Evolutionary conservation across 1,140 invertebrate genomes (phyloP).

Genomic region (Coelopa frigida): DNA sequence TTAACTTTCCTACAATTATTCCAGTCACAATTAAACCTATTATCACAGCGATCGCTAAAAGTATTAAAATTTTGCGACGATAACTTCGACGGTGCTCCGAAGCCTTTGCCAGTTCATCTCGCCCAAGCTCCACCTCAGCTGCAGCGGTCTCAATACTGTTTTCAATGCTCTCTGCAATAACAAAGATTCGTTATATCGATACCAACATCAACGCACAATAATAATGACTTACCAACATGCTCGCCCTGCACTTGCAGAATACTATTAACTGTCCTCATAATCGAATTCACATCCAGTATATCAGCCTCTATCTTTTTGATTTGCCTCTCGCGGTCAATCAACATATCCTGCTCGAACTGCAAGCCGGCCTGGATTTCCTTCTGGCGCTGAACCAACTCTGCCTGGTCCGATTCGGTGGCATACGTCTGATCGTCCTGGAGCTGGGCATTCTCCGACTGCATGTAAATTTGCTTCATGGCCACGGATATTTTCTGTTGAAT

Average conservation of each 20-base stretch:
- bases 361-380: conserved; percentile 51
- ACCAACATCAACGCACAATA: not conserved
- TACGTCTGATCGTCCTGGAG: conserved; percentile 43
- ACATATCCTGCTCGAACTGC: conserved; percentile 69
- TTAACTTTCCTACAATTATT: conserved; percentile 53
- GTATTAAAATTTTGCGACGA: conserved; percentile 62
- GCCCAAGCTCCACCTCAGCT: conserved; percentile 69
- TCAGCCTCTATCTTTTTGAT: conserved; percentile 73
- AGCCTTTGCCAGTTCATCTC: conserved; percentile 69
- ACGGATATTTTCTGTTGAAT: conserved; percentile 71
- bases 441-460: conserved; percentile 44
- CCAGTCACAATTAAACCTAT: conserved; percentile 59
- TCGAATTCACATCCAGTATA: conserved; percentile 84
- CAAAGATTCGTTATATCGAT: conserved; percentile 3
- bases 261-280: conserved; percentile 80
- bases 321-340: conserved; percentile 64
- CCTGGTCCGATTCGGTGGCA: conserved; percentile 44
- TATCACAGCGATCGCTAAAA: conserved; percentile 56
- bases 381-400: conserved; percentile 51
- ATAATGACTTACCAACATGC: conserved; percentile 62
- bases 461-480: conserved; percentile 69
- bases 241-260: conserved; percentile 77
- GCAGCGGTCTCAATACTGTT: conserved; percentile 73
- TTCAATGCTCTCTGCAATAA: conserved; percentile 75
- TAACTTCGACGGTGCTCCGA: conserved; percentile 65